phyloP scores from a whole-genome alignment of 2,113 vertebrate genomes.

The Brachionichthys hirsutus region DNA sequence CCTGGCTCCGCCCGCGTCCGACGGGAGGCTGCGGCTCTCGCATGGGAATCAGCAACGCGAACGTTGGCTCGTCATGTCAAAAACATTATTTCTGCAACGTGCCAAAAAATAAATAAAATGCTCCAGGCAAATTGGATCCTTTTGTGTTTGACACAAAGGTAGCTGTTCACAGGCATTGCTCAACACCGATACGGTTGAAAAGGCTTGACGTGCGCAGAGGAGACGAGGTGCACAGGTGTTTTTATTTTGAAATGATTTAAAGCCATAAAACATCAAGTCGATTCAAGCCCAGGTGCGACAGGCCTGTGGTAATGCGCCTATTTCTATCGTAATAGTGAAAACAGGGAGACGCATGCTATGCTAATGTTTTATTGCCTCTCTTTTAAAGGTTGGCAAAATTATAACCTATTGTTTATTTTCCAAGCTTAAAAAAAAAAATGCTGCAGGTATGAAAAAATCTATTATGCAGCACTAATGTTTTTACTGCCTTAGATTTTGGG shows the following conservation, averaged over 20 bases:
- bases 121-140: neutral
- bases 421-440: neutral
- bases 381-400: slow-evolving; percentile 50
- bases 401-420: slow-evolving; percentile 40
- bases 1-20: slow-evolving; percentile 53
- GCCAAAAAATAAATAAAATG: neutral
- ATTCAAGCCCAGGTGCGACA: slow-evolving; percentile 54
- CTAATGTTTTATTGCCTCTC: slow-evolving; percentile 58
- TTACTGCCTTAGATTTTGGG: slow-evolving; percentile 44
- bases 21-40: slow-evolving; percentile 45
- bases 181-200: slow-evolving; percentile 19
- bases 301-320: slow-evolving; percentile 26
- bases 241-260: slow-evolving; percentile 52
- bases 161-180: slow-evolving; percentile 4
- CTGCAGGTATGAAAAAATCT: slow-evolving; percentile 1
- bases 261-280: slow-evolving; percentile 45
- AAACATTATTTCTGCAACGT: neutral
- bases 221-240: slow-evolving; percentile 57
- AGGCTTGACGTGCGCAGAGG: slow-evolving; percentile 17
- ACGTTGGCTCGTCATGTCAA: slow-evolving; percentile 1
- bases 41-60: slow-evolving; percentile 46
- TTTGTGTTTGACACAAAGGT: slow-evolving; percentile 24
- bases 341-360: slow-evolving; percentile 38
- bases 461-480: slow-evolving; percentile 51
- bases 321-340: slow-evolving; percentile 52